phyloP scores from a whole-genome alignment of 2,888 invertebrate genomes.

The Adelognathus sp. region DNA sequence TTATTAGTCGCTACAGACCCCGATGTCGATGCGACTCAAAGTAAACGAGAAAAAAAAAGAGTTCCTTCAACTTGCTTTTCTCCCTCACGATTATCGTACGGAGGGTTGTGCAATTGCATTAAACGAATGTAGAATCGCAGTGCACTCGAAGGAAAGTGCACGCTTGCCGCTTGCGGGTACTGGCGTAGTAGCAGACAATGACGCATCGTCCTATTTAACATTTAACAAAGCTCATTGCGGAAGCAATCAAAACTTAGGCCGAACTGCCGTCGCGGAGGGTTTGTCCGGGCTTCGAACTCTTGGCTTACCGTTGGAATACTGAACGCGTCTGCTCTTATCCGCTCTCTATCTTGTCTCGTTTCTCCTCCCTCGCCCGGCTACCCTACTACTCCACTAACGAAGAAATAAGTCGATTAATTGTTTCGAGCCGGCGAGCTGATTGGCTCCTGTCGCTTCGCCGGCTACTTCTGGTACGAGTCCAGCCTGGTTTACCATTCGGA shows the following conservation, averaged over 20 bases:
- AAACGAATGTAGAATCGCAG: background rate
- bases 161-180: slow-evolving; percentile 11
- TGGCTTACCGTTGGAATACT: slow-evolving; percentile 73
- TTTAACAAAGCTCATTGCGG: slow-evolving; percentile 80
- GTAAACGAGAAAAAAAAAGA: background rate
- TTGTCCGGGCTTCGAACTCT: slow-evolving; percentile 66
- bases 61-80: too few species aligned
- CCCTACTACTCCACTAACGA: slow-evolving; percentile 53
- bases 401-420: slow-evolving; percentile 72
- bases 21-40: too few species aligned
- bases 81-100: too few species aligned
- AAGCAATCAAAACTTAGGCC: slow-evolving; percentile 79
- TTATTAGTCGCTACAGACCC: too few species aligned
- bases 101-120: background rate
- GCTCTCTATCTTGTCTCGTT: background rate
- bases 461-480: slow-evolving; percentile 29
- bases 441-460: slow-evolving; percentile 47
- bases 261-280: slow-evolving; percentile 64
- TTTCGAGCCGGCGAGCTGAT: slow-evolving; percentile 55
- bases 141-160: slow-evolving; percentile 14
- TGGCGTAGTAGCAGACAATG: slow-evolving; percentile 64
- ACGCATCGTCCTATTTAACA: slow-evolving; percentile 78
- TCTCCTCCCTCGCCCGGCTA: slow-evolving; percentile 22
- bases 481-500: slow-evolving; percentile 2
- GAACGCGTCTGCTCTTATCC: slow-evolving; percentile 60